These are phyloP conservation scores for Cynopterus sphinx DNA, from an alignment of 2,797 vertebrate species.

Conservation along the genomic window DNA sequence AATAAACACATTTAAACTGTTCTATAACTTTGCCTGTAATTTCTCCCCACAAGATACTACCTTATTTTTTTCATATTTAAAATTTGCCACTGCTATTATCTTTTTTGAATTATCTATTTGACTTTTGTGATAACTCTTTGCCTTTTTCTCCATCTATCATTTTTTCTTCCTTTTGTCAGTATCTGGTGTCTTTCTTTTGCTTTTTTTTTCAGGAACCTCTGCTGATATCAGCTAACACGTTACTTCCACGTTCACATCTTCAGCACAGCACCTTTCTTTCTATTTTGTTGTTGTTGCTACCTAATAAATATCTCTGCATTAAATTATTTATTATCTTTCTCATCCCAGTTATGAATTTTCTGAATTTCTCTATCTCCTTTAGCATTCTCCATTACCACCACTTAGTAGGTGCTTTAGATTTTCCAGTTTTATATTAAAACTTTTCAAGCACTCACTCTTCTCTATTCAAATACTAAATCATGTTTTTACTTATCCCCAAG, in stretches of 20 bases:
- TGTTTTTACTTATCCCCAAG: neutral
- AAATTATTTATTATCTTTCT: neutral
- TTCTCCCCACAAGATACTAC: neutral
- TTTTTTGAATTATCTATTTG: neutral
- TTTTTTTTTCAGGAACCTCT: neutral
- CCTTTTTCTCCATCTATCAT: neutral
- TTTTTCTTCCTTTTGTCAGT: neutral
- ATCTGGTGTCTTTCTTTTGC: neutral
- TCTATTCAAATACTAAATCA: neutral
- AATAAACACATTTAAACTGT: neutral
- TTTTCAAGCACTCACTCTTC: rapidly evolving
- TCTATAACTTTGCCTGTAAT: neutral
- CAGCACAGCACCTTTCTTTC: rapidly evolving
- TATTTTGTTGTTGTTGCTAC: neutral
- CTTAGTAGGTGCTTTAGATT: neutral
- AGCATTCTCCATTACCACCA: neutral
- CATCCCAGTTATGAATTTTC: neutral
- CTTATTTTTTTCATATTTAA: neutral
- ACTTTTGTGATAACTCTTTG: neutral
- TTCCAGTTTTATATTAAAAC: neutral
- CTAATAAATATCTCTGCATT: neutral
- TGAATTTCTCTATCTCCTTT: neutral
- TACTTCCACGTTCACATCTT: neutral
- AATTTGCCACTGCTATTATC: neutral
- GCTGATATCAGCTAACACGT: neutral